phyloP scores from a whole-genome alignment of 1,140 invertebrate genomes.

The Euura saliciscinereae region DNA sequence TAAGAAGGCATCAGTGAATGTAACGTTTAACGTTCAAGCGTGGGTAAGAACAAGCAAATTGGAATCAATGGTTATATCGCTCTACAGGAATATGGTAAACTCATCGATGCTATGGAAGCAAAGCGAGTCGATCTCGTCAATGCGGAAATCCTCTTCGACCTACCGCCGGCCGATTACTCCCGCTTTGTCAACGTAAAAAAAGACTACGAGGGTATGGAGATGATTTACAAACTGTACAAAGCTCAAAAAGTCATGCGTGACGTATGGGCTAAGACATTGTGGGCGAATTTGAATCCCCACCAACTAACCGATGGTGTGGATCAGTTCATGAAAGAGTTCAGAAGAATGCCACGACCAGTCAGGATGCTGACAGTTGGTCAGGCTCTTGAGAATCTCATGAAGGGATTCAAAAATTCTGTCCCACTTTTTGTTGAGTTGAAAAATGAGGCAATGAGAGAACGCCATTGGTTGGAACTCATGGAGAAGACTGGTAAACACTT shows the following conservation, averaged over 20 bases:
- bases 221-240: conserved; percentile 80
- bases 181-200: conserved; percentile 72
- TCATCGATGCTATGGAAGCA: conserved; percentile 71
- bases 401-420: conserved; percentile 84
- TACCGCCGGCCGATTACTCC: conserved; percentile 81
- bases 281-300: conserved; percentile 85
- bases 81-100: conserved; percentile 68
- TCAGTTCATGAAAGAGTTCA: conserved; percentile 78
- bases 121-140: conserved; percentile 74
- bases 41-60: conserved; percentile 19
- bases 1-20: conserved; percentile 36
- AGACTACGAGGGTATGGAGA: conserved; percentile 75
- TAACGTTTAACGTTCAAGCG: background rate
- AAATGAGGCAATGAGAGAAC: conserved; percentile 85
- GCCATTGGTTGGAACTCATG: conserved; percentile 91
- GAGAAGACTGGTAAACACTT: conserved; percentile 82
- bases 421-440: conserved; percentile 90
- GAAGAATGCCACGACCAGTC: conserved; percentile 65
- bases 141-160: conserved; percentile 86
- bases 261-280: conserved; percentile 83
- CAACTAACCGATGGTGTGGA: conserved; percentile 87
- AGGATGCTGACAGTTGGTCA: conserved; percentile 67
- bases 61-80: conserved; percentile 14
- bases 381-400: conserved; percentile 81
- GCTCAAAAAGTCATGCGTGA: conserved; percentile 78